phyloP scores from a whole-genome alignment of 2,113 vertebrate genomes.

The Grantiella picta region DNA sequence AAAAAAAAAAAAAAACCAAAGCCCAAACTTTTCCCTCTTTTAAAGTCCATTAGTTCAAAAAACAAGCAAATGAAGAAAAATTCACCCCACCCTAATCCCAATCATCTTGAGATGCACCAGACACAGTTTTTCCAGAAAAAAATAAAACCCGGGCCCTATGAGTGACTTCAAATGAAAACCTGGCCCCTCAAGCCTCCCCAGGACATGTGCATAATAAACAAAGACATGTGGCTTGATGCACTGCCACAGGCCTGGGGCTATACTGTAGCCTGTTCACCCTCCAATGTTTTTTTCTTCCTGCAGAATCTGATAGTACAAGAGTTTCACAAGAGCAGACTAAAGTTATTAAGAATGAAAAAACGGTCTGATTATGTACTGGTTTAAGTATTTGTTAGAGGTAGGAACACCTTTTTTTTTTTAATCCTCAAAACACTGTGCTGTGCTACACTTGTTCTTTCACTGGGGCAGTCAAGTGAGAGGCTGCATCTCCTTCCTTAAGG shows the following conservation, averaged over 20 bases:
- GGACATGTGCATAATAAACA: not conserved
- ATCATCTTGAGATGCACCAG: not conserved
- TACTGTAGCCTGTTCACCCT: not conserved
- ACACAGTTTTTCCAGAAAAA: not conserved
- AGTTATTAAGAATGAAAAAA: not conserved
- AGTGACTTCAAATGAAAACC: not conserved
- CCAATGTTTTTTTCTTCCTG: not conserved
- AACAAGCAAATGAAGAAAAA: not conserved
- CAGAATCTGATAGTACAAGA: not conserved
- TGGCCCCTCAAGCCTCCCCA: not conserved
- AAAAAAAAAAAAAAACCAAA: not conserved
- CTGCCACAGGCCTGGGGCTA: not conserved
- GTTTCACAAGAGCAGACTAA: not conserved
- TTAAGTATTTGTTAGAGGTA: not conserved
- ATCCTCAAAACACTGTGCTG: not conserved
- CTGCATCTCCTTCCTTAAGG: not conserved
- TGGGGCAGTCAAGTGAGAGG: not conserved
- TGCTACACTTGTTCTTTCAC: not conserved
- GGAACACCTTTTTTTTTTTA: not conserved
- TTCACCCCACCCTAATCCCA: not conserved
- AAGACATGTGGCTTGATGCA: not conserved
- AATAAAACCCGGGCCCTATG: not conserved
- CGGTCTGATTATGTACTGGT: not conserved
- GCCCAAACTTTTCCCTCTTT: not conserved
- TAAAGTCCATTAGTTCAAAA: not conserved